Evolutionary conservation across 2,888 invertebrate species (phyloP), one percentile per base, ranked within the genome.

Genomic region (Neoascia interrupta): DNA sequence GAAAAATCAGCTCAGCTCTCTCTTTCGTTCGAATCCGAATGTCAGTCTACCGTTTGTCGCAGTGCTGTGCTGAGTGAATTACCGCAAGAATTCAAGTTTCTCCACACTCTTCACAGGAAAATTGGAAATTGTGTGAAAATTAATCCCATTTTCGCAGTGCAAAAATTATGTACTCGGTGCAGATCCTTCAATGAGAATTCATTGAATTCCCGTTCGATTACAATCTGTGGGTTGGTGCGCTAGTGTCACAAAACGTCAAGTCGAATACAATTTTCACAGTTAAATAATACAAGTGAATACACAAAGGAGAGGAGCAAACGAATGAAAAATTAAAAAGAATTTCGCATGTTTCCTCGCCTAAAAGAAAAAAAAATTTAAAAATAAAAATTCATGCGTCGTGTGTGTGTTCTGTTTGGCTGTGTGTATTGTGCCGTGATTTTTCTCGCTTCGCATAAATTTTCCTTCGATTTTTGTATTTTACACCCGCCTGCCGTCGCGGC

Each of bases 31-130:
- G 31, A 49, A 63, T 60, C 74, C 56, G 63, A 79, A 54, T 69
- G 80, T 79, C 80, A 82, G 76, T 75, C 70, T 74, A 75, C 72
- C 70, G 81, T 81, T 82, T 82, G 82, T 81, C 82, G 82, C 82
- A 82, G 76, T 81, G 82, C 81, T 74, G 81, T 81, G 63, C 54
- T 79, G 66, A 68, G 54, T 73, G 51, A 54, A 73, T 54, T 58
- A 53, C 56, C 56, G 66, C 54, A 58, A 54, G n/a, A 56, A 31
- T 21, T 45, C 15, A 49, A 5, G n/a, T 15, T 31, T 39, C 28
- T 53, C 26, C 56, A 49, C 41, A 66, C 64, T 58, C 19, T 64
- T 23, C 64, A 56, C 61, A 63, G 41, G 21, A 53, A 53, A 74
- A 37, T 45, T 47, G 37, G 11, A 28, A 63, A 56, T 47, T 15